Evolutionary conservation across 2,113 vertebrate genomes (phyloP), one percentile per base, ranked within the genome.

Genomic region (Heterochromis multidens): DNA sequence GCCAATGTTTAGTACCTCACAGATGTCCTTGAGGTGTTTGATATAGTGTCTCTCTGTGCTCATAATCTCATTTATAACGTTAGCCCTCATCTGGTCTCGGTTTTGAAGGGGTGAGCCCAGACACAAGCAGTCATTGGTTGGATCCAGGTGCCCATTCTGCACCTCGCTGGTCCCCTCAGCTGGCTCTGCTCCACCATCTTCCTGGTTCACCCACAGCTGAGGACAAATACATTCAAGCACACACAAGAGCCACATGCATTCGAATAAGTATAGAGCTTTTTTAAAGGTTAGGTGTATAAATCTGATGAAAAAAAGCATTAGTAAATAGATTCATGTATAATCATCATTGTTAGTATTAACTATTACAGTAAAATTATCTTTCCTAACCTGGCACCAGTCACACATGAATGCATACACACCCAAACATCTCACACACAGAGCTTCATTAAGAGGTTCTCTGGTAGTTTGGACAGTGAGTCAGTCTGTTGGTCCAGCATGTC

Each of bases 61-160:
- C 98, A 99, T 99, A 93, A 99, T 99, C 94, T 99, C 99, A 81
- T 99, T 99, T 96, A 99, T 99, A 96, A 99, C 99, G 21, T 99
- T 99, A 84, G 99, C 98, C 93, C 99, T 98, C 98, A 99, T 99
- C 96, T 99, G 99, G 95, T 99, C 98, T 25, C 99, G 96, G 96
- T 99, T 99, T 95, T 99, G 98, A 25, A 97, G 96, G 49, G 97
- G 97, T 76, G 98, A 97, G 93, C 98, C 97, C 83, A 99, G 95
- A 91, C 98, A 99, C 78, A 99, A 96, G 95, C 99, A 99, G 95
- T 99, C 98, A 63, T 97, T 97, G 88, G 96, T 97, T 49, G 98
- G 97, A 95, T 99, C 99, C 95, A 98, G 94, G 89, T 99, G 98
- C 63, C 98, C 98, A 65, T 99, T 99, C 95, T 99, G 98, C 86